Conservation (phyloP, 2,797 vertebrate genomes). For the Chromis chromis region DNA sequence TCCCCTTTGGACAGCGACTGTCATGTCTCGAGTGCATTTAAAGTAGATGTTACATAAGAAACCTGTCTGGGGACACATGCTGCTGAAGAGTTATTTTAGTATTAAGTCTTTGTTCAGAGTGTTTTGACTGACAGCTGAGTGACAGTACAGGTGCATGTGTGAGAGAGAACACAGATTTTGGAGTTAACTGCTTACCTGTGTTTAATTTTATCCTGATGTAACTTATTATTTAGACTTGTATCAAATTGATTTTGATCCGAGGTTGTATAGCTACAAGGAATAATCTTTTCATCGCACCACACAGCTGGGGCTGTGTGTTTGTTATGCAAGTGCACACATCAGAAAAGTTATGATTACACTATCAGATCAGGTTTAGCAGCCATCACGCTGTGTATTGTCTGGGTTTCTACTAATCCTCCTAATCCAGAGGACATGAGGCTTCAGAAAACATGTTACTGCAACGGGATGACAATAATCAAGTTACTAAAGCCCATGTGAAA, state of each 20-base stretch:
- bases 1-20: too few species aligned
- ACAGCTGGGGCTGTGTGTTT: neutral
- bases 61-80: neutral
- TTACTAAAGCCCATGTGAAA: neutral
- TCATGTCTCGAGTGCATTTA: neutral
- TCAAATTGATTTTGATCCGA: neutral
- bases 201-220: neutral
- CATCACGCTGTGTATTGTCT: neutral
- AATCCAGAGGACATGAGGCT: neutral
- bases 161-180: neutral
- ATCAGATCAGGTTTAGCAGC: neutral
- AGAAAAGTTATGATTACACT: neutral
- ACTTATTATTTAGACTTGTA: neutral
- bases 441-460: neutral
- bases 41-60: neutral
- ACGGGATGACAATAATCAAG: neutral
- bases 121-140: slow-evolving; percentile 11
- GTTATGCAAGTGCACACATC: neutral
- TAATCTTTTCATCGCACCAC: neutral
- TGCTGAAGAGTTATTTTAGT: neutral
- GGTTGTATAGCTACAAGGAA: neutral
- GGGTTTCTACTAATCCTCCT: neutral
- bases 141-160: neutral
- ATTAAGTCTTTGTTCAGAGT: neutral
- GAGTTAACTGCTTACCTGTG: neutral